phyloP scores from a whole-genome alignment of 2,797 vertebrate genomes.

The Myioborus miniatus region DNA sequence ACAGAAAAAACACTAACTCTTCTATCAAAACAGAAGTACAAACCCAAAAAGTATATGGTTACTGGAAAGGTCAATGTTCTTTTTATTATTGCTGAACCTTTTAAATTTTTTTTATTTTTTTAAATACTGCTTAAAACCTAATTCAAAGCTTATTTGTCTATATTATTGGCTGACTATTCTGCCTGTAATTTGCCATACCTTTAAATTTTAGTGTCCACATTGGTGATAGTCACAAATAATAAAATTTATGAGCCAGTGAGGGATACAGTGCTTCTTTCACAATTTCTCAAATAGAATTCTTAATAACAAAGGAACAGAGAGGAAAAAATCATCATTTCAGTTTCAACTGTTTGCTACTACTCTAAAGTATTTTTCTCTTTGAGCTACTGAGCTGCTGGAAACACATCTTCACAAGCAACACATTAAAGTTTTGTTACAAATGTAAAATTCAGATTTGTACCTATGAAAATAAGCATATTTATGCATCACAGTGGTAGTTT shows the following conservation, averaged over 20 bases:
- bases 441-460: not conserved
- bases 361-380: not conserved
- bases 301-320: not conserved
- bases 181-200: not conserved
- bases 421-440: not conserved
- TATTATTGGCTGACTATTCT: not conserved
- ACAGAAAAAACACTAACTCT: not conserved
- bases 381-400: not conserved
- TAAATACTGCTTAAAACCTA: not conserved
- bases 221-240: not conserved
- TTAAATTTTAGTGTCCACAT: not conserved
- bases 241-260: not conserved
- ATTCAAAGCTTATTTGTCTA: not conserved
- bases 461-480: not conserved
- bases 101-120: not conserved
- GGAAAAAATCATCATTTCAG: not conserved
- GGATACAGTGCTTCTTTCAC: not conserved
- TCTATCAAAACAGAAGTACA: not conserved
- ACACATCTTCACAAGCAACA: not conserved
- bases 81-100: not conserved
- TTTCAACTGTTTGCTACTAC: not conserved
- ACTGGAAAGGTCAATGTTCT: not conserved
- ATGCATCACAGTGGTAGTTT: not conserved
- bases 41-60: not conserved
- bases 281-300: not conserved